phyloP scores from a whole-genome alignment of 1,140 invertebrate genomes.

The Steinernema feltiae region DNA sequence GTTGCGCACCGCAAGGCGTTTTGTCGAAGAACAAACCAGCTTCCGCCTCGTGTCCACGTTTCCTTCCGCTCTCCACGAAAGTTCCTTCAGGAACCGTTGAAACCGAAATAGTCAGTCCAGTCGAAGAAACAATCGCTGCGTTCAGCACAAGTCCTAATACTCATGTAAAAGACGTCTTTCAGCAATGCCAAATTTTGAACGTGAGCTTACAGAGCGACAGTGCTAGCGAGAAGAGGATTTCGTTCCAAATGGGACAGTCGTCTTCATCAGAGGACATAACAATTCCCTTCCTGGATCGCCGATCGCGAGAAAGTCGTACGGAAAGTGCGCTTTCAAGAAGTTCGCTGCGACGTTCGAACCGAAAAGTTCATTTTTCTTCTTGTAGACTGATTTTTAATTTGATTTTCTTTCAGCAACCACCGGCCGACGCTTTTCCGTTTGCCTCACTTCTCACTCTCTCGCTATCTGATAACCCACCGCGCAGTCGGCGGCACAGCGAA shows the following conservation, averaged over 20 bases:
- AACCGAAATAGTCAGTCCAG: neutral
- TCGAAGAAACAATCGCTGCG: neutral
- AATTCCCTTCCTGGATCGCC: neutral
- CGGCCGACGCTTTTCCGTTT: neutral
- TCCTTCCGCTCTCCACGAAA: neutral
- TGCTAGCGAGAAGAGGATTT: neutral
- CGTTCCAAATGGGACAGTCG: neutral
- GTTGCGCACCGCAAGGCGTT: neutral
- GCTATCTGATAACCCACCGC: neutral
- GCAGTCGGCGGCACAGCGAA: neutral
- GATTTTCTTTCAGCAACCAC: neutral
- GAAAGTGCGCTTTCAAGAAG: neutral
- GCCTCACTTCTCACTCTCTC: neutral
- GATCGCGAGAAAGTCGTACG: neutral
- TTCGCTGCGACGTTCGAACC: neutral
- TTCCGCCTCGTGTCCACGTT: neutral
- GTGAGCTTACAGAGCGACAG: neutral
- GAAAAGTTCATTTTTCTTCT: neutral
- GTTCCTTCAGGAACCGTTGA: neutral
- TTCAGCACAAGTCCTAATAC: neutral
- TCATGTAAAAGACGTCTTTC: neutral
- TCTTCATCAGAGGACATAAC: neutral
- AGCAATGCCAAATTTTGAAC: neutral
- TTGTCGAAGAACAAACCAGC: neutral
- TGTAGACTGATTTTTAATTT: neutral